Base-by-base conservation (phyloP, 2,888 invertebrate species). In the Heliconius cydno region DNA sequence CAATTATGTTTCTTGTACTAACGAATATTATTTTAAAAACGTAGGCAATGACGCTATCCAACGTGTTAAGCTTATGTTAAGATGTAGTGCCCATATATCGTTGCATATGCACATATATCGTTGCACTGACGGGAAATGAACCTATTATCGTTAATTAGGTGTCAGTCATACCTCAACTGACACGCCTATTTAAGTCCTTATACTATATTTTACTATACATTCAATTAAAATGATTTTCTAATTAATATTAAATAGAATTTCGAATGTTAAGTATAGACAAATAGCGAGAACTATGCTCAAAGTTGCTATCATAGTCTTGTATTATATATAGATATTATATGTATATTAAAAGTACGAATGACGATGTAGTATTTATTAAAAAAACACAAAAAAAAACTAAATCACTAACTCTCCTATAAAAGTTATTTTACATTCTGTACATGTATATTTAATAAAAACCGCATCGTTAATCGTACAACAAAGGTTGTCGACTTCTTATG, bases 401-500 rank as follows among this genome's bases (percentile, higher is more conserved):
- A 60, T 60, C 12, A 63, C 25, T 1, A 25, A 25, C 25, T 63
- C 25, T 63, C 13, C 25, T 63, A 25, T 5, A n/a, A 63, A 60
- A 60, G 25, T n/a, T 13, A 25, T 13, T 63, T 5, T 1, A 63
- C 60, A 12, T 52, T 34, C 34, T 34, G 1, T 34, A 34, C 1
- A 19, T 57, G 57, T 52, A 15, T 52, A 52, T 41, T 46, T 60
- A 57, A 30, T 74, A 75, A 68, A 52, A 66, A 72, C 57, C 9
- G 38, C 60, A 60, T 73, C 60, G 73, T 1, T n/a, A 60, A 60
- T 81, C 82, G 82, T 84, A 84, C 84, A 84, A 79, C 84, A 85
- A 93, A 92, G 93, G 93, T 94, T 94, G 93, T 94, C 87, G 92
- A 93, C 91, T 91, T 91, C 91, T 90, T 91, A 92, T 85, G 90